phyloP scores from a whole-genome alignment of 2,888 invertebrate species.

The Limnephilus lunatus region DNA sequence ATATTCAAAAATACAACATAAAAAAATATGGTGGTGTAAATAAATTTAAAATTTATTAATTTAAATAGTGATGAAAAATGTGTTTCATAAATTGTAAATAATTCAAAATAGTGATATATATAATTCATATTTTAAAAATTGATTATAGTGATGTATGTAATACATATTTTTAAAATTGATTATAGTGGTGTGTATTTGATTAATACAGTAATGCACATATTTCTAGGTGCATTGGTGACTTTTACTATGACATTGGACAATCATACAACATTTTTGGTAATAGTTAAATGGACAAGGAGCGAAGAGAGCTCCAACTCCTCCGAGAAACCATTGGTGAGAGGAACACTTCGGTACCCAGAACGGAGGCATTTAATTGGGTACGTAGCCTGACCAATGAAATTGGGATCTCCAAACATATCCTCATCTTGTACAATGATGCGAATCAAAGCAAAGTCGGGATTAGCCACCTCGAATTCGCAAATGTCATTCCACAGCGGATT shows the following conservation, averaged over 20 bases:
- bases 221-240: not conserved
- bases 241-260: not conserved
- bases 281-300: slow-evolving; percentile 88
- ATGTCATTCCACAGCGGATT: slow-evolving; percentile 95
- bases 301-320: slow-evolving; percentile 96
- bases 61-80: not conserved
- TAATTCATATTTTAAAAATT: no score
- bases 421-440: slow-evolving; percentile 95
- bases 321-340: slow-evolving; percentile 91
- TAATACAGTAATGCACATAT: not conserved
- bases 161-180: no score
- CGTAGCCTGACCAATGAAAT: slow-evolving; percentile 97
- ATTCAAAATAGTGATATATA: no score
- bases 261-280: slow-evolving; percentile 69
- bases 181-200: not conserved
- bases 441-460: slow-evolving; percentile 89
- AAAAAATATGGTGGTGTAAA: not conserved
- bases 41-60: not conserved
- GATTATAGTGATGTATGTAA: no score
- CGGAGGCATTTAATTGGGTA: slow-evolving; percentile 90
- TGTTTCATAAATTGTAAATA: no score
- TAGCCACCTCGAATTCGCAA: slow-evolving; percentile 88
- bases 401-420: slow-evolving; percentile 97
- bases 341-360: slow-evolving; percentile 93
- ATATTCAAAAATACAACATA: not conserved